Base-by-base conservation (phyloP, 2,888 invertebrate species). In the Leptura quadrifasciata region DNA sequence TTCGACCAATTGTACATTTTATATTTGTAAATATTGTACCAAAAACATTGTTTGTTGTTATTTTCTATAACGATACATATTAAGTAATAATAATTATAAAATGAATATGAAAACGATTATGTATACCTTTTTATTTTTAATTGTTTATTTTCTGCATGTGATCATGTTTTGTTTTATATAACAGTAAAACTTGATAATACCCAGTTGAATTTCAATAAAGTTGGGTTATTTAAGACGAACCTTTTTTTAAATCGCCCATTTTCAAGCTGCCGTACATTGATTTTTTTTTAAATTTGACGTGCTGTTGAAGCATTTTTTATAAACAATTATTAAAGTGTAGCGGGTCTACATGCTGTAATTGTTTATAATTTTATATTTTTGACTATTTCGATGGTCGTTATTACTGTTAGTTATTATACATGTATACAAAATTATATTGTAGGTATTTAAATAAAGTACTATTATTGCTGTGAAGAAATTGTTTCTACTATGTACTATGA, bases 361-460 rank as follows among this genome's bases (percentile, higher is more conserved):
- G 79, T 80, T 77, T 73, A 74, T 69, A 72, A 80, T 79, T 80
- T 80, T 82, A 79, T 79, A 76, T 79, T 80, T 81, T 81, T 72
- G 78, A 80, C 76, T 76, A 79, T 78, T 67, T 76, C 67, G 71
- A 63, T 63, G 74, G 78, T 81, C 79, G 77, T 79, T 78, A 79
- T 79, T 80, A 81, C 76, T 81, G 82, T 82, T 83, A 82, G 81
- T 82, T 83, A 58, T 58, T 61, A 75, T 75, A 81, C 80, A 81
- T 82, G 81, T 83, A 82, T 80, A 82, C 82, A 82, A 80, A 82
- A 80, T 77, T 82, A 81, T 82, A 82, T 79, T 78, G 78, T 81
- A 83, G 83, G 78, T 80, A 82, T 82, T 81, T 82, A 83, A 80
- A 82, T 79, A 82, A 77, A 80, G 79, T 79, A 83, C 76, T 80